Percentiles rank a stretch among this genome's conserved stretches.
phyloP scores from a whole-genome alignment of 2,888 invertebrate species.

The Phasia obesa region DNA sequence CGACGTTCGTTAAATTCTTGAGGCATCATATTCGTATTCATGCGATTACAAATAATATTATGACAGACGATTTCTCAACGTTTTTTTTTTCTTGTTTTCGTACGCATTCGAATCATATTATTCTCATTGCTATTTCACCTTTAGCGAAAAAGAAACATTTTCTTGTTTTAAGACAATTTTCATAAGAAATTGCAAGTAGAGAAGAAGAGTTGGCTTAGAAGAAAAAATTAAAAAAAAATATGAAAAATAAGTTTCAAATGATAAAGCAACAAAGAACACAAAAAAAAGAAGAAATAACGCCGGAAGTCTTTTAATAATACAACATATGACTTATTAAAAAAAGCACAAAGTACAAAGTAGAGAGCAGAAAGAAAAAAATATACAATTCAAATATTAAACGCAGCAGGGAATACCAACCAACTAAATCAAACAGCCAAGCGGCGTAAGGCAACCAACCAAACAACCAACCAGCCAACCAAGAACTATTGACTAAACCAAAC shows the following conservation, averaged over 20 bases:
- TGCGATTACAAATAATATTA: constrained; percentile 63
- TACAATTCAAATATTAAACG: constrained; percentile 69
- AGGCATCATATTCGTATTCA: neutral
- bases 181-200: constrained; percentile 19
- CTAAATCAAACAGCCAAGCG: constrained; percentile 61
- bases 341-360: constrained; percentile 20
- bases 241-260: constrained; percentile 63
- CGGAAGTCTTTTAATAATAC: constrained; percentile 72
- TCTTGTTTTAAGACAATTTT: constrained; percentile 53
- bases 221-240: constrained; percentile 35
- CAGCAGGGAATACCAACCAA: constrained; percentile 70
- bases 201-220: constrained; percentile 5
- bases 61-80: constrained; percentile 69
- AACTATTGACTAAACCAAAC: constrained; percentile 41
- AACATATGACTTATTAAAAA: constrained; percentile 70
- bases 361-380: constrained; percentile 13
- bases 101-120: constrained; percentile 30
- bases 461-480: constrained; percentile 37
- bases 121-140: constrained; percentile 54
- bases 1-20: constrained; percentile 24
- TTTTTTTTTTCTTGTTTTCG: constrained; percentile 11
- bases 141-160: constrained; percentile 47
- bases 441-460: constrained; percentile 27
- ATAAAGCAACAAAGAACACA: constrained; percentile 38
- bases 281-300: constrained; percentile 66